phyloP scores from a whole-genome alignment of 2,888 invertebrate species.

The Omphaloscelis lunosa region DNA sequence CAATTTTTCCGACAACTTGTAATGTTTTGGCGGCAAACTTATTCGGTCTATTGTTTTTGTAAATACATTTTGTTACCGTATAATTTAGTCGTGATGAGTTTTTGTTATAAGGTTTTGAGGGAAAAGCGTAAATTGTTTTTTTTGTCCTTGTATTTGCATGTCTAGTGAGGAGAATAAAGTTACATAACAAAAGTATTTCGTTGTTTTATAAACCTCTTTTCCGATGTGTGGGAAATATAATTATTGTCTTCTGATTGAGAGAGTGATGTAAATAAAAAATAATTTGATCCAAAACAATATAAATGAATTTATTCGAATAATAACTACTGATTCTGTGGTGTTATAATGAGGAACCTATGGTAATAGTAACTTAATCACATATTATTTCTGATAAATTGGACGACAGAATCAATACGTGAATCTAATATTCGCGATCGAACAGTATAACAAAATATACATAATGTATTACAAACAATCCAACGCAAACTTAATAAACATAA shows the following conservation, averaged over 20 bases:
- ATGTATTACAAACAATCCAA: conserved; percentile 70
- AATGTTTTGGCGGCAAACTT: conserved; percentile 65
- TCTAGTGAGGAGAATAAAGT: conserved; percentile 89
- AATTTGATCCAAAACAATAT: conserved; percentile 67
- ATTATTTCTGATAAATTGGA: conserved; percentile 62
- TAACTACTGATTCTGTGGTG: conserved; percentile 76
- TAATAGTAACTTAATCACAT: conserved; percentile 69
- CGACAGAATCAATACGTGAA: conserved; percentile 70
- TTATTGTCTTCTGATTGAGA: not conserved
- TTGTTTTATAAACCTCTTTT: conserved; percentile 63
- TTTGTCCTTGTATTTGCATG: conserved; percentile 88
- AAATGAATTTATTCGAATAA: conserved; percentile 75
- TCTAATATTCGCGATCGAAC: conserved; percentile 60
- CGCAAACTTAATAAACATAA: conserved; percentile 74
- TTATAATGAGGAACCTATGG: conserved; percentile 70
- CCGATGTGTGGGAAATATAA: conserved; percentile 20
- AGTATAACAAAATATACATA: conserved; percentile 66
- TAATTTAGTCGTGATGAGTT: conserved; percentile 77
- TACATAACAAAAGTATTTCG: conserved; percentile 78
- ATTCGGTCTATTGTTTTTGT: conserved; percentile 72
- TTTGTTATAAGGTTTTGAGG: conserved; percentile 78
- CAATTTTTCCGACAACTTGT: conserved; percentile 65
- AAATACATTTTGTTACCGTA: conserved; percentile 85
- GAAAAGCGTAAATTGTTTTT: conserved; percentile 78
- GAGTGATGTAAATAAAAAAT: conserved; percentile 59